Evolutionary conservation across 53 echinoderm and acorn worm genomes (phyloP).

Genomic region (Temnopleurus reevesii): DNA sequence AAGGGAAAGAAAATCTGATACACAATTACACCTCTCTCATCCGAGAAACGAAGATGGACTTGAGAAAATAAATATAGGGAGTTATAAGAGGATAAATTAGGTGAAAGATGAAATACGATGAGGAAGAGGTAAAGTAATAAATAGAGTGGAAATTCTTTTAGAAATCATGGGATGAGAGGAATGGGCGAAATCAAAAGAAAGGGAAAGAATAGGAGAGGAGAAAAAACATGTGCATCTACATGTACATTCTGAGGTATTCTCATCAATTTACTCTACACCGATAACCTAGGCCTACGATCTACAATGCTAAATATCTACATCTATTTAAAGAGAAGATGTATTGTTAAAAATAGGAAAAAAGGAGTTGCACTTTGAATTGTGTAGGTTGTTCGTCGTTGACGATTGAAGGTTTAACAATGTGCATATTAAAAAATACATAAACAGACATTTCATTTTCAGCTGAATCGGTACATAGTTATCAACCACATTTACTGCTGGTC

Average conservation of each 20-base stretch:
- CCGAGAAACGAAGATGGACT: not conserved
- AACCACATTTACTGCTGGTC: not conserved
- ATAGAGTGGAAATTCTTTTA: not conserved
- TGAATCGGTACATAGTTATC: not conserved
- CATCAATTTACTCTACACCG: not conserved
- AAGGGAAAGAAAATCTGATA: not conserved
- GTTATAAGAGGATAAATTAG: no score
- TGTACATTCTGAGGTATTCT: not conserved
- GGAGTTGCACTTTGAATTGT: not conserved
- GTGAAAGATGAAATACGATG: not conserved
- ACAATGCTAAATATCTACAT: conserved; percentile 18
- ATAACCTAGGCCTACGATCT: not conserved
- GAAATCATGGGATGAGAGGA: not conserved
- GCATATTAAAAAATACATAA: not conserved
- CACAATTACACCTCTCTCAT: no score
- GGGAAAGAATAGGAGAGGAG: not conserved
- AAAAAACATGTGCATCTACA: not conserved
- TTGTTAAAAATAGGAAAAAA: not conserved
- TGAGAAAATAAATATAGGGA: no score
- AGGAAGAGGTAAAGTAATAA: not conserved
- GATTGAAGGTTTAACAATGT: not conserved
- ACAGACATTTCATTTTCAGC: not conserved
- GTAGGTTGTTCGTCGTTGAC: not conserved
- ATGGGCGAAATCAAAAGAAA: not conserved
- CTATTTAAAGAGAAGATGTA: not conserved